phyloP scores from a whole-genome alignment of 2,113 vertebrate species.

The Phrynosoma blainvillii region DNA sequence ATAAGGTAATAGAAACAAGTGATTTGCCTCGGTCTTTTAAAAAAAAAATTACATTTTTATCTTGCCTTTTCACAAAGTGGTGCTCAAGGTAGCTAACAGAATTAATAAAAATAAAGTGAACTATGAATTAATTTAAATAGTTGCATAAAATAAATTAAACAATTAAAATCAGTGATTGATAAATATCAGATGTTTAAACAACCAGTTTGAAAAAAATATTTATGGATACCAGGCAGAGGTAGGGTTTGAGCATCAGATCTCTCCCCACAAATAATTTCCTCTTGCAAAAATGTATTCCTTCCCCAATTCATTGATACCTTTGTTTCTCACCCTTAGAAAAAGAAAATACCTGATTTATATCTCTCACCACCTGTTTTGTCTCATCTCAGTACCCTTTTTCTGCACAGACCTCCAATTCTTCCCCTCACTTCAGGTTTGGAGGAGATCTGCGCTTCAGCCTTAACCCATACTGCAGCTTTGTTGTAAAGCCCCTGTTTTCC shows the following conservation, averaged over 20 bases:
- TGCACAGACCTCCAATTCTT: background rate
- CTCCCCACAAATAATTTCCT: background rate
- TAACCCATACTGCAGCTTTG: background rate
- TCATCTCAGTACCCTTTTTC: background rate
- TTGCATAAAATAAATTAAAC: too few species aligned
- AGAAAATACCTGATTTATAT: background rate
- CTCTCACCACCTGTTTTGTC: background rate
- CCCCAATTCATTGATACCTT: background rate
- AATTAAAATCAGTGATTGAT: too few species aligned
- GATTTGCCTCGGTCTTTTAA: background rate
- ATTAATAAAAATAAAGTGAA: too few species aligned
- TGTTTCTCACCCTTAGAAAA: background rate
- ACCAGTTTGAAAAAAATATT: too few species aligned
- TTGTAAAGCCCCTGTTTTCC: background rate
- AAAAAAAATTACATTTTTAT: too few species aligned
- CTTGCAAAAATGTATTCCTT: background rate
- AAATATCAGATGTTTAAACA: too few species aligned
- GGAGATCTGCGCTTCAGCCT: background rate
- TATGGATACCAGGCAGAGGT: background rate
- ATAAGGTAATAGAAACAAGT: background rate
- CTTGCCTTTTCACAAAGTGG: too few species aligned
- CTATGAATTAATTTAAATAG: too few species aligned
- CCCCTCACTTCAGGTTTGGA: background rate
- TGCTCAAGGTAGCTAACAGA: too few species aligned
- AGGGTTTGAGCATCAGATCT: background rate